These are phyloP conservation scores for Oreotragus oreotragus DNA, from an alignment of 2,113 vertebrate genomes.

Conservation along the genomic window DNA sequence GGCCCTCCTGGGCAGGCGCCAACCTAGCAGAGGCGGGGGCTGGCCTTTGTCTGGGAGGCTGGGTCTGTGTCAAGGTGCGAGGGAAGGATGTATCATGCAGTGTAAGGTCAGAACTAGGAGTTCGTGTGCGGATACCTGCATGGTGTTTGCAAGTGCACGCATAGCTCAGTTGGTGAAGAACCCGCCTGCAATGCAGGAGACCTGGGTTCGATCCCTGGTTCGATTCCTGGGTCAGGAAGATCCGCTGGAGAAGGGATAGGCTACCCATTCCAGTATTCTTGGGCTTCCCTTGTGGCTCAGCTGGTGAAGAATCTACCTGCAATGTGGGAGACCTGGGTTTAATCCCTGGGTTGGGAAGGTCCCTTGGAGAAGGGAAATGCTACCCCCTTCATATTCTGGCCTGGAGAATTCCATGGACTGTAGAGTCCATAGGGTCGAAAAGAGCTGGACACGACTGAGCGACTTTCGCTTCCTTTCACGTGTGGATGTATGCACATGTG, in stretches of 20 bases:
- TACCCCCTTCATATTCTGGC: background rate
- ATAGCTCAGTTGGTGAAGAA: background rate
- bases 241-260: background rate
- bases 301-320: background rate
- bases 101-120: background rate
- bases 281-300: background rate
- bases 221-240: background rate
- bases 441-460: accelerated
- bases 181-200: background rate
- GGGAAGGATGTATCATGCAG: background rate
- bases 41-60: background rate
- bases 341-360: background rate
- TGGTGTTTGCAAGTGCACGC: background rate
- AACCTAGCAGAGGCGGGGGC: background rate
- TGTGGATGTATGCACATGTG: accelerated
- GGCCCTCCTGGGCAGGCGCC: accelerated
- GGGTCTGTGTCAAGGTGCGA: background rate
- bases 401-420: background rate
- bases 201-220: background rate
- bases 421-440: background rate
- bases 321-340: background rate
- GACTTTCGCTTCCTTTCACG: background rate
- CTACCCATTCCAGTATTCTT: background rate
- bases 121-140: accelerated
- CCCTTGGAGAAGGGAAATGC: background rate